Evolutionary conservation across 2,113 vertebrate species (phyloP).

Genomic region (Centropus bengalensis): DNA sequence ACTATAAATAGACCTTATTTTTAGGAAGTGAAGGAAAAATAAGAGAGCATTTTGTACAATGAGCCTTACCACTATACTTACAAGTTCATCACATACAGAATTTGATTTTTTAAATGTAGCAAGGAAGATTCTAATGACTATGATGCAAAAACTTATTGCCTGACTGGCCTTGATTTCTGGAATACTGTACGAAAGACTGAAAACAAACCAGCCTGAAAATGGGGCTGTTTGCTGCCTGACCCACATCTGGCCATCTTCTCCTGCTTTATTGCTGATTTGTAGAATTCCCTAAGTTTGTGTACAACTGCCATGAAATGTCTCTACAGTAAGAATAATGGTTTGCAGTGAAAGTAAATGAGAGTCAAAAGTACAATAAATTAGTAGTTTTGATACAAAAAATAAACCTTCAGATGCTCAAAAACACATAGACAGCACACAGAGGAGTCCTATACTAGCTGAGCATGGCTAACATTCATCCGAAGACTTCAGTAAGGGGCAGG

Average conservation of each 20-base stretch:
- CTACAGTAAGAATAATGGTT: background rate
- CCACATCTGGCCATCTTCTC: background rate
- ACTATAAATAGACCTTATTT: background rate
- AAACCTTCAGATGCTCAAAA: background rate
- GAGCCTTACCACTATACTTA: background rate
- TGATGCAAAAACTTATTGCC: background rate
- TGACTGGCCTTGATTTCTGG: background rate
- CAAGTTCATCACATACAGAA: background rate
- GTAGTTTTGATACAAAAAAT: background rate
- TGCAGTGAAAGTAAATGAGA: background rate
- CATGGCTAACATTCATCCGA: background rate
- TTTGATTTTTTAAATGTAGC: background rate
- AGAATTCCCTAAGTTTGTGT: background rate
- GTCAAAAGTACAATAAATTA: background rate
- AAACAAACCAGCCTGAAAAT: background rate
- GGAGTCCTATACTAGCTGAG: background rate
- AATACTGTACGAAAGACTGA: background rate
- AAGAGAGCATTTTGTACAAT: background rate
- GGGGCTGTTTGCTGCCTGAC: background rate
- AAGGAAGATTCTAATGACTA: background rate
- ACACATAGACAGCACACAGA: background rate
- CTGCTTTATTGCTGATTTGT: background rate
- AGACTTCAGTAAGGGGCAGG: background rate
- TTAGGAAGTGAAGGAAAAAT: background rate
- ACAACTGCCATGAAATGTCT: background rate